phyloP scores from a whole-genome alignment of 1,140 invertebrate species.

The Eurosta solidaginis region DNA sequence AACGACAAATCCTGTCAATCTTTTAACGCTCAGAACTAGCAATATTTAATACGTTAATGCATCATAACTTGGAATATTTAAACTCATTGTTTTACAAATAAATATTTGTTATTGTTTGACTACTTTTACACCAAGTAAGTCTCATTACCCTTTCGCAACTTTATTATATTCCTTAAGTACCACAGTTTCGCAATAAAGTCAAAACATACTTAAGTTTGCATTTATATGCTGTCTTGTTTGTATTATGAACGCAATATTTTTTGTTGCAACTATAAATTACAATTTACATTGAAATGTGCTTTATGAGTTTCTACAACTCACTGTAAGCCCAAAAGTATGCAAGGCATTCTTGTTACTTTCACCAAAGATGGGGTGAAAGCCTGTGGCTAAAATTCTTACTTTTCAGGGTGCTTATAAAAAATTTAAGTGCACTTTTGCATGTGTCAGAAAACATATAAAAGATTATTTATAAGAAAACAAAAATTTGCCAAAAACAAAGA shows the following conservation, averaged over 20 bases:
- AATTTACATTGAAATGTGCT: constrained; percentile 4
- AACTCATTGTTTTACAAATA: no score
- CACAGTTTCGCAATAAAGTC: background rate
- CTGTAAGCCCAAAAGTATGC: constrained; percentile 5
- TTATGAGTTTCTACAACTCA: constrained; percentile 9
- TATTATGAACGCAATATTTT: background rate
- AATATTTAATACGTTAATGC: no score
- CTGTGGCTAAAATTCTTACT: background rate
- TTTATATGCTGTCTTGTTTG: background rate
- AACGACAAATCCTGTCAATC: no score
- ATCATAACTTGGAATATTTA: no score
- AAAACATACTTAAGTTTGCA: constrained; percentile 12
- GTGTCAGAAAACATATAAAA: constrained; percentile 23
- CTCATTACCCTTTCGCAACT: background rate
- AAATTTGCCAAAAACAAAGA: no score
- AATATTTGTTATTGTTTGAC: no score
- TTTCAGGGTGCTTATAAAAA: background rate
- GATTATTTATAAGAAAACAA: no score
- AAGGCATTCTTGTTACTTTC: background rate
- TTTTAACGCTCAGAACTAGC: no score
- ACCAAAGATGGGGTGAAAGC: background rate
- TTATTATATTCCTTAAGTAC: background rate
- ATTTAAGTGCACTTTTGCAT: constrained; percentile 27
- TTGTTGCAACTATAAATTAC: constrained; percentile 17
- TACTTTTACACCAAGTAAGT: no score